Percentiles rank a stretch among this genome's conserved stretches.
These are phyloP conservation scores for Tipula vernalis DNA, from an alignment of 2,888 invertebrate species.

Conservation along the genomic window DNA sequence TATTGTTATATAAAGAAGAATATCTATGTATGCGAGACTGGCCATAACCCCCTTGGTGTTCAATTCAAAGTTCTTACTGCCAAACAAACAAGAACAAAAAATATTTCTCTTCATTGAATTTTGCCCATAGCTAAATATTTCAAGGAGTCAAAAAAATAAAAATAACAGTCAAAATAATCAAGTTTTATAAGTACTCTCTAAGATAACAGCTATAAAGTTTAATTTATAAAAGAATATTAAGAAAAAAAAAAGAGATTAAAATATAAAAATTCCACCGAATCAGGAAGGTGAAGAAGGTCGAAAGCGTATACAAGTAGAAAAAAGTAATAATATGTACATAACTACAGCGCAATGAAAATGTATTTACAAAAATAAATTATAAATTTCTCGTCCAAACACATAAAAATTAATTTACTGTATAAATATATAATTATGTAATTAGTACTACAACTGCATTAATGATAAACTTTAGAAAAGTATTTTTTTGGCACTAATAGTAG, in stretches of 20 bases:
- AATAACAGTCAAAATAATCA: background rate
- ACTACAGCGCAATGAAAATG: background rate
- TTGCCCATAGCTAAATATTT: too few species aligned
- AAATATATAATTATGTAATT: background rate
- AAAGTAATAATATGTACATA: background rate
- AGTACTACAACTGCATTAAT: background rate
- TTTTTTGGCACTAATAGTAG: too few species aligned
- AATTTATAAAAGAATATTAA: background rate
- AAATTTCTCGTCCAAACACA: background rate
- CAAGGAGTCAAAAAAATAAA: too few species aligned
- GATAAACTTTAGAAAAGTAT: background rate
- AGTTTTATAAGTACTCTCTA: background rate
- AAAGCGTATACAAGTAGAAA: background rate
- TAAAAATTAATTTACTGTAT: background rate
- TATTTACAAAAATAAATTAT: background rate
- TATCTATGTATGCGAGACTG: too few species aligned
- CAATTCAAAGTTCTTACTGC: too few species aligned
- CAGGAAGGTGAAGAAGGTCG: background rate
- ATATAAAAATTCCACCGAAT: background rate
- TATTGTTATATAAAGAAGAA: too few species aligned
- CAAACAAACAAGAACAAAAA: too few species aligned
- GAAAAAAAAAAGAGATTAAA: background rate
- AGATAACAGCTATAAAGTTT: background rate
- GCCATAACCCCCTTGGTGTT: too few species aligned
- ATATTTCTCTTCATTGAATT: too few species aligned